Evolutionary conservation across 2,888 invertebrate genomes (phyloP).

Genomic region (Beris chalybata): DNA sequence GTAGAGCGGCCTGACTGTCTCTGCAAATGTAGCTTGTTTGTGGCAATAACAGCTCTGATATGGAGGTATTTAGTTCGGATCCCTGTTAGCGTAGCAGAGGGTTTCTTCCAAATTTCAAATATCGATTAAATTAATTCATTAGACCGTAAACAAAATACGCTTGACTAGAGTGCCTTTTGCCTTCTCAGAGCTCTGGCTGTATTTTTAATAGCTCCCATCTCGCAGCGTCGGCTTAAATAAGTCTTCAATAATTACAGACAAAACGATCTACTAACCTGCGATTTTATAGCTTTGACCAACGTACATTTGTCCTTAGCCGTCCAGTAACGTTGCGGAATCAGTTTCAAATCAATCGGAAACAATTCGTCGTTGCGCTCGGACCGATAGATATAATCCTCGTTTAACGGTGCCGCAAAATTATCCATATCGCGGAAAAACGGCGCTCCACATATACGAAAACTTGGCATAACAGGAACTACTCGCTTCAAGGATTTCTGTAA

Average conservation of each 20-base stretch:
- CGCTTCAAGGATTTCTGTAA: constrained; percentile 37
- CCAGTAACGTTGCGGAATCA: constrained; percentile 59
- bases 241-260: background rate
- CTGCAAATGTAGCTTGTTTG: too few relatives aligned
- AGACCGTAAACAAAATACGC: too few relatives aligned
- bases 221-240: too few relatives aligned
- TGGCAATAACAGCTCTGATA: too few relatives aligned
- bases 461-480: constrained; percentile 40
- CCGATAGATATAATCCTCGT: constrained; percentile 63
- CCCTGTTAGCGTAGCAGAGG: too few relatives aligned
- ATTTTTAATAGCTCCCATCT: too few relatives aligned
- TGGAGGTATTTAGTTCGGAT: too few relatives aligned
- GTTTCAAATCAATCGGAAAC: constrained; percentile 56
- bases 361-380: constrained; percentile 46
- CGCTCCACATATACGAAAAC: constrained; percentile 58
- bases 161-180: too few relatives aligned
- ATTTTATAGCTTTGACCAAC: constrained; percentile 58
- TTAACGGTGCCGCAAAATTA: constrained; percentile 61
- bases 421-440: constrained; percentile 70
- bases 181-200: too few relatives aligned
- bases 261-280: constrained; percentile 48
- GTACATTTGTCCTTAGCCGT: constrained; percentile 62
- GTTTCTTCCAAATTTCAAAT: too few relatives aligned
- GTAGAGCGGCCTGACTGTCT: too few relatives aligned
- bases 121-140: too few relatives aligned